Conservation (phyloP, 2,797 vertebrate species). For the Chelon labrosus region DNA sequence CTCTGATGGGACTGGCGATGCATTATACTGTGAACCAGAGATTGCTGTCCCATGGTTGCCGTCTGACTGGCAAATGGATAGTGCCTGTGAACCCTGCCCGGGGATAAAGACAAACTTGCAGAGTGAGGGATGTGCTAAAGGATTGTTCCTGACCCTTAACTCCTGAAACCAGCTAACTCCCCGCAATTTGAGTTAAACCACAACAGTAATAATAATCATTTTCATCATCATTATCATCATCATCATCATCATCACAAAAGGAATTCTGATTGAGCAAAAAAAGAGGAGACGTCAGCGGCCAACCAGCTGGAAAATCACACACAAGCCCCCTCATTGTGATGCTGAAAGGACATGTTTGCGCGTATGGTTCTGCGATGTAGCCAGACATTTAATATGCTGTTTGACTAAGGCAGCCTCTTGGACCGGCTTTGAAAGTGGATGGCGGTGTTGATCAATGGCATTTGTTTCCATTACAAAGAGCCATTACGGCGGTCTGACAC, state of each 20-base stretch:
- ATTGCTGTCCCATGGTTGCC: slow-evolving; percentile 59
- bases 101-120: slow-evolving; percentile 51
- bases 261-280: slow-evolving; percentile 29
- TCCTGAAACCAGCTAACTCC: slow-evolving; percentile 22
- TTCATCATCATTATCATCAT: slow-evolving; percentile 27
- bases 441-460: slow-evolving; percentile 46
- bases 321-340: slow-evolving; percentile 8
- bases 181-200: slow-evolving; percentile 13
- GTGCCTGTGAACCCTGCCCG: slow-evolving; percentile 41
- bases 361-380: slow-evolving; percentile 13
- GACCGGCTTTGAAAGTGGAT: slow-evolving; percentile 32
- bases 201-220: slow-evolving; percentile 2
- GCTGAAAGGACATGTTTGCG: slow-evolving; percentile 34
- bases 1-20: slow-evolving; percentile 79
- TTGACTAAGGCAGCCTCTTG: slow-evolving; percentile 43
- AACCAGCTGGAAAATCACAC: slow-evolving; percentile 45
- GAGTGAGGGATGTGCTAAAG: slow-evolving; percentile 18
- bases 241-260: slow-evolving; percentile 30
- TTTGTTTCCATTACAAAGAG: slow-evolving; percentile 67
- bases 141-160: slow-evolving; percentile 34
- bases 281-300: slow-evolving; percentile 13
- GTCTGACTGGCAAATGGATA: slow-evolving; percentile 62
- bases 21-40: slow-evolving; percentile 76
- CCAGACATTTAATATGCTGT: slow-evolving; percentile 52
- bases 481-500: slow-evolving; percentile 38